Conservation (phyloP, 2,888 invertebrate species). For the Hedychridium roseum region DNA sequence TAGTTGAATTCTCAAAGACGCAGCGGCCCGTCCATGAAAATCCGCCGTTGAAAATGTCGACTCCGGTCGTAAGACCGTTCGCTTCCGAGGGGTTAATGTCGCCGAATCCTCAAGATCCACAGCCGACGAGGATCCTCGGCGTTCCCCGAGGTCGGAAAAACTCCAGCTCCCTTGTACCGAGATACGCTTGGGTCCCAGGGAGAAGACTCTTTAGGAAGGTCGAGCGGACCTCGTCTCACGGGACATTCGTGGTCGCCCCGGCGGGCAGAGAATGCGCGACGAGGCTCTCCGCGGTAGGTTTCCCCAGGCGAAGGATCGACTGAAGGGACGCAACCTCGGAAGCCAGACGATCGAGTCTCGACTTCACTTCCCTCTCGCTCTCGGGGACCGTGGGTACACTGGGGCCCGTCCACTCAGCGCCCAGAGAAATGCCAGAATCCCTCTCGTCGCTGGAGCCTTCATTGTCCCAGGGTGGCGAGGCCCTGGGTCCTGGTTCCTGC, state of each 20-base stretch:
- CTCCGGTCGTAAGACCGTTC: too few species aligned
- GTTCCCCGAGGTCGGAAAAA: background rate
- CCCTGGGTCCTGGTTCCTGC: conserved; percentile 79
- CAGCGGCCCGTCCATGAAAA: too few species aligned
- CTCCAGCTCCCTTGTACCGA: background rate
- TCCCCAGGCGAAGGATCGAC: conserved; percentile 78
- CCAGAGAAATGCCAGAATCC: conserved; percentile 88
- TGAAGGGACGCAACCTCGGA: conserved; percentile 92
- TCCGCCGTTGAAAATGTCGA: too few species aligned
- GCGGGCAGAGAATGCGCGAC: conserved; percentile 27
- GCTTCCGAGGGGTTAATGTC: too few species aligned
- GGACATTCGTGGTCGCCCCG: conserved; percentile 27
- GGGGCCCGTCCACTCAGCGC: conserved; percentile 71
- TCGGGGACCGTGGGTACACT: conserved; percentile 65
- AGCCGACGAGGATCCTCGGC: too few species aligned
- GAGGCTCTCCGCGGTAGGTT: conserved; percentile 42
- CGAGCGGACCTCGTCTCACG: conserved; percentile 23
- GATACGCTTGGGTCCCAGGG: conserved; percentile 1
- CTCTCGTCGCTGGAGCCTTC: conserved; percentile 91
- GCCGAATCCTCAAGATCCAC: too few species aligned
- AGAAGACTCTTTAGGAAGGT: too few species aligned
- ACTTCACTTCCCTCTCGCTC: conserved; percentile 80
- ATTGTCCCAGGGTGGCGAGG: conserved; percentile 86
- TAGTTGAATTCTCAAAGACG: too few species aligned
- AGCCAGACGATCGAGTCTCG: conserved; percentile 86